Evolutionary conservation across 2,888 invertebrate genomes (phyloP), one percentile per base, ranked within the genome.

Genomic region (Asteroscopus sphinx): DNA sequence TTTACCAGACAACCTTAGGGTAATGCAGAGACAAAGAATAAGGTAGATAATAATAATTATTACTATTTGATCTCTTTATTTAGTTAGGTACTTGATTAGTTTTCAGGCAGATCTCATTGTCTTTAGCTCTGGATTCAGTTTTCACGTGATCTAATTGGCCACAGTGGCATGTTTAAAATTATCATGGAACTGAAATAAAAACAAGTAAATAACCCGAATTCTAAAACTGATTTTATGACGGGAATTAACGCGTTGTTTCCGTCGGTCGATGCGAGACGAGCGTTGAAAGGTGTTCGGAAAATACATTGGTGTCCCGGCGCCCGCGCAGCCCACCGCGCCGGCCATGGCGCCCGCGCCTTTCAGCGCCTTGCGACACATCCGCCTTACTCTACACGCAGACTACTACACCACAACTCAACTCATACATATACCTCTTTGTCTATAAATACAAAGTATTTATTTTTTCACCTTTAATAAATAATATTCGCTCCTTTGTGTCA

Each of bases 191-290:
- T 91, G 88, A 93, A 93, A 94, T 93, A 92, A 93, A 93, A 93
- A 92, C 89, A 93, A 92, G 92, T 93, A 93, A 93, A 93, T 93
- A 93, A 92, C 91, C 92, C 90, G 91, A 92, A 92, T 93, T 92
- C 94, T 93, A 93, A 93, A 93, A 92, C 88, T 89, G 94, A 93
- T 93, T 94, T 94, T 93, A 94, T 92, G 93, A 93, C 93, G 92
- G 91, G 93, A 93, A 93, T 93, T 93, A 94, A 94, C 94, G 93
- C 89, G 93, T 93, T 92, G 93, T 94, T 94, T 94, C 94, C 94
- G 93, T 90, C 92, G 91, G 90, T 88, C 88, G 93, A 91, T 92
- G 92, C 88, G 93, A 88, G 92, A 90, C 88, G 91, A 88, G 92
- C 91, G 93, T 87, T 93, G 94, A 94, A 92, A 94, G 93, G 91